phyloP scores from a whole-genome alignment of 2,888 invertebrate species.

The Andricus quercusramuli region DNA sequence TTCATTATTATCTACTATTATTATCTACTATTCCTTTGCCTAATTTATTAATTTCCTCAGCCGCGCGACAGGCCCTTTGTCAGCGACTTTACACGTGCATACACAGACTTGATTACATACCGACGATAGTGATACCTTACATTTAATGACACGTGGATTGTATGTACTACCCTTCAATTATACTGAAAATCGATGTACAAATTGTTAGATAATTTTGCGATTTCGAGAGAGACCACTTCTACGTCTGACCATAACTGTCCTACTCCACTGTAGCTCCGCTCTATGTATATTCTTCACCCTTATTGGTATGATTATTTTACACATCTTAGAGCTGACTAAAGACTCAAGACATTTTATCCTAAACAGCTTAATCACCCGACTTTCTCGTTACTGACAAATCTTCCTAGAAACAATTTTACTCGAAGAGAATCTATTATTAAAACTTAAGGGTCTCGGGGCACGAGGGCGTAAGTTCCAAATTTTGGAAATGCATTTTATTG shows the following conservation, averaged over 20 bases:
- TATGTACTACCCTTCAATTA: background rate
- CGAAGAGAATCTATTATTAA: too few species aligned
- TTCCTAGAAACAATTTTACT: too few species aligned
- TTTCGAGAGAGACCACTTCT: background rate
- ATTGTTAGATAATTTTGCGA: background rate
- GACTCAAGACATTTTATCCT: too few species aligned
- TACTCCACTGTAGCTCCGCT: constrained; percentile 28
- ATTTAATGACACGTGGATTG: background rate
- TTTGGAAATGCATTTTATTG: too few species aligned
- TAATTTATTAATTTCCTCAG: background rate
- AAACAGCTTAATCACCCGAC: too few species aligned
- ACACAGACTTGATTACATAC: background rate
- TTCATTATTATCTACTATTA: too few species aligned
- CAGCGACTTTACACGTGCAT: background rate
- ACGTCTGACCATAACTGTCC: constrained; percentile 37
- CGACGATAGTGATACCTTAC: background rate
- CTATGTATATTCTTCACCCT: background rate
- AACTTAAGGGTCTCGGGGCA: too few species aligned
- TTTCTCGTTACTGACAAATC: too few species aligned
- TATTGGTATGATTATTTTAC: too few species aligned
- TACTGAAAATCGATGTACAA: background rate
- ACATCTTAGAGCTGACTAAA: too few species aligned
- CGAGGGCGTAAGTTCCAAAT: too few species aligned
- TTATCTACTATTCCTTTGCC: background rate
- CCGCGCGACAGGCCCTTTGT: background rate